Evolutionary conservation across 2,797 vertebrate genomes (phyloP).

Genomic region (Erpetoichthys calabaricus): DNA sequence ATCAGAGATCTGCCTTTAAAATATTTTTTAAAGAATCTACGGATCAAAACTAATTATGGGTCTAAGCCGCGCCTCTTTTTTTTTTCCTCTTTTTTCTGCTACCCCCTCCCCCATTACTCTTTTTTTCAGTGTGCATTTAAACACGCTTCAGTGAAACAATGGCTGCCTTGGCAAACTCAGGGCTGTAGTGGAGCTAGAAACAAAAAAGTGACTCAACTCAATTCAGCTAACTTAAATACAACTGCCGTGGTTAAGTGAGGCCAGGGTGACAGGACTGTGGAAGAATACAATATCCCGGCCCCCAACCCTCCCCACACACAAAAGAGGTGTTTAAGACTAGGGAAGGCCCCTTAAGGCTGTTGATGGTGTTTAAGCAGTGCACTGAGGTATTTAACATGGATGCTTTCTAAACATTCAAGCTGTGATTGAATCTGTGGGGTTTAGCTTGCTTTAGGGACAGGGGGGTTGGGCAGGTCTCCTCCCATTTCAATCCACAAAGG

Average conservation of each 20-base stretch:
- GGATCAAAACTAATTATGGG: constrained; percentile 67
- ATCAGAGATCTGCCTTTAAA: constrained; percentile 67
- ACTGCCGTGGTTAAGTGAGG: constrained; percentile 60
- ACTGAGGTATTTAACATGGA: constrained; percentile 63
- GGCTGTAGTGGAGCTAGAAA: constrained; percentile 58
- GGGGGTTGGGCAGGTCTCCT: constrained; percentile 53
- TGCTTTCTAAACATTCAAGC: constrained; percentile 75
- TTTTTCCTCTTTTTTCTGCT: constrained; percentile 16
- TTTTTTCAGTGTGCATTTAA: constrained; percentile 65
- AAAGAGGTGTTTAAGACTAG: constrained; percentile 67
- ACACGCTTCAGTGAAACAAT: constrained; percentile 61
- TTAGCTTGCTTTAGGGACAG: constrained; percentile 54
- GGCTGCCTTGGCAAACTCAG: constrained; percentile 56
- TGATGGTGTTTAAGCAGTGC: constrained; percentile 73
- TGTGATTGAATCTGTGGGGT: constrained; percentile 59
- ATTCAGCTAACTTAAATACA: constrained; percentile 68
- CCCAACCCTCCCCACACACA: constrained; percentile 32
- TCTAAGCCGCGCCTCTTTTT: constrained; percentile 58
- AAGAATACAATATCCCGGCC: constrained; percentile 56
- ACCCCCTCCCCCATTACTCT: constrained; percentile 38
- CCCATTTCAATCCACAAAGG: constrained; percentile 56
- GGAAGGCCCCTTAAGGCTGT: constrained; percentile 69
- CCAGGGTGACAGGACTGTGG: constrained; percentile 57
- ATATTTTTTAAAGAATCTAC: constrained; percentile 57
- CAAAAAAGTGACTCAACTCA: constrained; percentile 67